These are phyloP conservation scores for Sebastes oblongus DNA, from an alignment of 2,797 vertebrate genomes.

Conservation along the genomic window DNA sequence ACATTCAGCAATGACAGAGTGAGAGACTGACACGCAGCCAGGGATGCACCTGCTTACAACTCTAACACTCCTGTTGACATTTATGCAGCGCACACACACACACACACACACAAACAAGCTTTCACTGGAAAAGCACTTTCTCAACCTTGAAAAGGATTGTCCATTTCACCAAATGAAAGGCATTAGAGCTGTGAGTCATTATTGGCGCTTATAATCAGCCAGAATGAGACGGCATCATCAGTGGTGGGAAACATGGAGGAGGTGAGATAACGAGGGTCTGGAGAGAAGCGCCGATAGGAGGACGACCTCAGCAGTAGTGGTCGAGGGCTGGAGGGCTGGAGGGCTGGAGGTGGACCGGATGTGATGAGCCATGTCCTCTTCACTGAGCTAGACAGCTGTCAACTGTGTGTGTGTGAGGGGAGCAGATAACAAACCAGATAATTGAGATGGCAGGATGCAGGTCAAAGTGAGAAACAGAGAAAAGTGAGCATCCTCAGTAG, in stretches of 20 bases:
- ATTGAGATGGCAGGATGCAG: neutral
- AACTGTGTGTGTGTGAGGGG: no score
- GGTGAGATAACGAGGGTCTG: conserved; percentile 27
- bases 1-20: conserved; percentile 47
- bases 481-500: neutral
- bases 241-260: neutral
- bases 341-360: neutral
- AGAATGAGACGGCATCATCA: conserved; percentile 18
- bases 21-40: neutral
- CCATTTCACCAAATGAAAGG: conserved; percentile 45
- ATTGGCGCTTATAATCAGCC: conserved; percentile 36
- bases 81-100: neutral
- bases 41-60: neutral
- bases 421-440: conserved; percentile 7
- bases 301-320: neutral
- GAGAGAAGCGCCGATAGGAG: neutral
- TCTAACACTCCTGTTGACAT: neutral
- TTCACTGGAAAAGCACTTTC: conserved; percentile 1
- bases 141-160: conserved; percentile 45
- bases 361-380: conserved; percentile 23
- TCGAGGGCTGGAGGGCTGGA: neutral
- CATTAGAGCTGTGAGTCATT: conserved; percentile 54
- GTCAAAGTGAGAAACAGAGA: neutral
- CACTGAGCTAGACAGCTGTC: neutral
- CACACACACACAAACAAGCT: conserved; percentile 4